A percentile compares a stretch with the other conserved stretches of the same genome.
Conservation (phyloP, 2,888 invertebrate species). For the Merodon equestris region DNA sequence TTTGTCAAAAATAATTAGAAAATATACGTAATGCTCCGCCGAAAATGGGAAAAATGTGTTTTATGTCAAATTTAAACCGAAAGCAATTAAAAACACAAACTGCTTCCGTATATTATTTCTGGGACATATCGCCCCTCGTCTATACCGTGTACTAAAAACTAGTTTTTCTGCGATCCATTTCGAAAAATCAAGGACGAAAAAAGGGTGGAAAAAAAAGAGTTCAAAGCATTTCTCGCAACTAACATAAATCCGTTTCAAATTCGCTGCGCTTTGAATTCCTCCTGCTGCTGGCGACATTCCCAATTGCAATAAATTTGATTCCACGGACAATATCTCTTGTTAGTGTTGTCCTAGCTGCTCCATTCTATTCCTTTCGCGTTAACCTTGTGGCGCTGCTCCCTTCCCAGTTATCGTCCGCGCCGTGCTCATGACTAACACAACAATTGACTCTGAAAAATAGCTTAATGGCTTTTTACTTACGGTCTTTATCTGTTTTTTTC, state of each 20-base stretch:
- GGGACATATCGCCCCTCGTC: too few species aligned
- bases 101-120: too few species aligned
- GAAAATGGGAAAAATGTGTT: too few species aligned
- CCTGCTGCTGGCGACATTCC: conserved; percentile 53
- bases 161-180: too few species aligned
- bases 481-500: conserved; percentile 52
- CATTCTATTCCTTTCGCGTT: conserved; percentile 21
- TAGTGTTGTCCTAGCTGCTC: conserved; percentile 38
- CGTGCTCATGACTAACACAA: conserved; percentile 22
- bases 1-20: too few species aligned
- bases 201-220: conserved; percentile 1
- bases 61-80: too few species aligned
- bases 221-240: conserved; percentile 42
- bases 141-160: too few species aligned
- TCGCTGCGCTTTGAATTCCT: conserved; percentile 49
- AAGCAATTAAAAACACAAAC: too few species aligned
- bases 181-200: too few species aligned
- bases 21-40: too few species aligned
- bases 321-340: conserved; percentile 59
- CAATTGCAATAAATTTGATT: conserved; percentile 68
- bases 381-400: not conserved
- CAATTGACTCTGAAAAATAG: conserved; percentile 68
- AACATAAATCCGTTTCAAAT: conserved; percentile 64
- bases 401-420: not conserved
- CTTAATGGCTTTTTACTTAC: conserved; percentile 68